Evolutionary conservation across 2,113 vertebrate species (phyloP), one percentile per base, ranked within the genome.

Genomic region (Phoxinus phoxinus): DNA sequence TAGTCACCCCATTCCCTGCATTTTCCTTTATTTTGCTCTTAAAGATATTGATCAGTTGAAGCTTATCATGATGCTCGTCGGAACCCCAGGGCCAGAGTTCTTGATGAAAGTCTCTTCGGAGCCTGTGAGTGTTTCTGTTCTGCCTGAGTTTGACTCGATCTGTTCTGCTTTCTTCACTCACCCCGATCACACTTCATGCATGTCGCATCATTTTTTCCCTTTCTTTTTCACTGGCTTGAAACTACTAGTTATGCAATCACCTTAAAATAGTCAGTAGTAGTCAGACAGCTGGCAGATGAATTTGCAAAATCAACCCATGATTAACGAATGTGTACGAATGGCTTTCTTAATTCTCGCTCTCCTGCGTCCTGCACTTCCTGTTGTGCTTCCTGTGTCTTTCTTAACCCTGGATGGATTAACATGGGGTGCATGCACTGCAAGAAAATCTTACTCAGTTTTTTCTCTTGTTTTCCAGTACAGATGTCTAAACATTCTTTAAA

Each of bases 21-120:
- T 98, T 98, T 98, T 99, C 97, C 98, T 98, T 99, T 96, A 99
- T 97, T 95, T 94, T 94, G 94, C 94, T 93, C 93, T 93, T 94
- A 92, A 97, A 99, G 97, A 99, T 96, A 98, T 98, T 98, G 97
- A 98, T 98, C 97, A 98, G 94, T 98, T 99, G 97, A 97, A 97
- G 96, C 96, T 96, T 94, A 98, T 98, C 95, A 96, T 98, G 96
- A 95, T 95, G 95, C 96, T 98, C 94, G 96, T 98, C 94, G 97
- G 97, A 95, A 98, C 96, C 86, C 97, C 97, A 94, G 97, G 95
- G 94, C 95, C 97, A 90, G 96, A 98, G 93, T 95, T 98, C 95
- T 96, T 97, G 96, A 97, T 96, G 97, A 98, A 99, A 98, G 97
- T 97, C 94, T 99, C 97, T 92, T 99, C 97, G 89, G 97, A 98